A percentile compares a stretch with the other conserved stretches of the same genome.
Conservation (phyloP, 2,113 vertebrate genomes). For the Protobothrops flavoviridis region DNA sequence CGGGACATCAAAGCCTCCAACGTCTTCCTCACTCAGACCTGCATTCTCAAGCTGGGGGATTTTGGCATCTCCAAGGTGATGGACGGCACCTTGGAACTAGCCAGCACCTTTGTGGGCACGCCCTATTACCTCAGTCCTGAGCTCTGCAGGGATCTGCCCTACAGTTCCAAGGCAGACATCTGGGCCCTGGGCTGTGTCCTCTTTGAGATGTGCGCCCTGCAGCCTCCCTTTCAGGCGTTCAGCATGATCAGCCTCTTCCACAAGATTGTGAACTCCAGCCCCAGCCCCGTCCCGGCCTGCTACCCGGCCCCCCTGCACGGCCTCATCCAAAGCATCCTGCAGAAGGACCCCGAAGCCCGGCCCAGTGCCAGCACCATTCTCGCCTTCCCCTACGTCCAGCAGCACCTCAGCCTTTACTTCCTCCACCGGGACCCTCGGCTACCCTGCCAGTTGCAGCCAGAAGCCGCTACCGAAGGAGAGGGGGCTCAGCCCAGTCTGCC, state of each 20-base stretch:
- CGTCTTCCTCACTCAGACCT: constrained; percentile 73
- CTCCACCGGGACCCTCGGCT: constrained; percentile 48
- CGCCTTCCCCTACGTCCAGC: constrained; percentile 54
- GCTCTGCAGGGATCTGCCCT: constrained; percentile 76
- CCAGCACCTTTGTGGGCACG: constrained; percentile 78
- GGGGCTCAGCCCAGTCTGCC: neutral
- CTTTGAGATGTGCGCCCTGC: constrained; percentile 74
- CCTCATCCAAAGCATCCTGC: constrained; percentile 68
- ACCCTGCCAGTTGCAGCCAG: constrained; percentile 13
- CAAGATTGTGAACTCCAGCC: constrained; percentile 75
- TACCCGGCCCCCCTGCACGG: constrained; percentile 64
- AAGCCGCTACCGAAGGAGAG: neutral
- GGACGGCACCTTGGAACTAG: constrained; percentile 73
- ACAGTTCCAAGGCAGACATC: constrained; percentile 77
- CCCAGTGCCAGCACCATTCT: constrained; percentile 70
- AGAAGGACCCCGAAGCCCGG: constrained; percentile 65
- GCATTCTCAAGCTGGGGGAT: constrained; percentile 76
- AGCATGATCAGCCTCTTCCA: constrained; percentile 74
- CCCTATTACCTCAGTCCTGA: constrained; percentile 81
- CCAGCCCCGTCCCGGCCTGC: constrained; percentile 44
- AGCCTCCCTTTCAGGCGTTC: constrained; percentile 70
- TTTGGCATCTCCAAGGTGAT: constrained; percentile 80
- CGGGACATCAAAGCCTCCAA: constrained; percentile 81
- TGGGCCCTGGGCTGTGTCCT: constrained; percentile 81
- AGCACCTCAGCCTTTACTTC: constrained; percentile 61